Evolutionary conservation across 1,140 invertebrate genomes (phyloP).

Genomic region (Procambarus clarkii): DNA sequence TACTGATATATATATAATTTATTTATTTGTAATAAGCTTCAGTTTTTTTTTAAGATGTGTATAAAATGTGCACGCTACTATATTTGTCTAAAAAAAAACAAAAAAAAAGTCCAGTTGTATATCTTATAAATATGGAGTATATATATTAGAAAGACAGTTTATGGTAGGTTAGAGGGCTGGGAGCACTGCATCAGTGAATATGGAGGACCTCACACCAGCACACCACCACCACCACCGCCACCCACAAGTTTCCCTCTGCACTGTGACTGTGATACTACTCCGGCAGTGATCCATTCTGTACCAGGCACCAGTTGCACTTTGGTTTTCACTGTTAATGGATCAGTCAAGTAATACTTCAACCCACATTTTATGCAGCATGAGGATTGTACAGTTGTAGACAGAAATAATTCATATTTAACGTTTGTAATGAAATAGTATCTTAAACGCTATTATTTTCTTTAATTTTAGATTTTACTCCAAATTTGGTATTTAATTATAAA

Average conservation of each 20-base stretch:
- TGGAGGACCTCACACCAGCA: conserved; percentile 17
- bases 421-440: conserved; percentile 30
- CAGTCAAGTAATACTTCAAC: conserved; percentile 11
- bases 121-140: not conserved
- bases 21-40: not conserved
- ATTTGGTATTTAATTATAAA: conserved; percentile 2
- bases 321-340: not conserved
- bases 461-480: conserved; percentile 15
- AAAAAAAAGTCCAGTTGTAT: not conserved
- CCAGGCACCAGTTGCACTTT: conserved; percentile 3
- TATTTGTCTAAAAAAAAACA: not conserved
- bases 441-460: not conserved
- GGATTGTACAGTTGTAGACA: conserved; percentile 36
- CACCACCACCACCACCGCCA: conserved; percentile 33
- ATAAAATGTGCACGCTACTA: not conserved
- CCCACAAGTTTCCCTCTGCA: conserved; percentile 40
- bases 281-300: conserved; percentile 54
- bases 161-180: conserved; percentile 1
- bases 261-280: conserved; percentile 53
- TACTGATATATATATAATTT: not conserved
- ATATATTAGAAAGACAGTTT: conserved; percentile 1
- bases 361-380: conserved; percentile 23
- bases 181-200: conserved; percentile 12
- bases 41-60: not conserved
- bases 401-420: conserved; percentile 16